These are phyloP conservation scores for Scylla paramamosain DNA, from an alignment of 1,140 invertebrate genomes.

Conservation along the genomic window DNA sequence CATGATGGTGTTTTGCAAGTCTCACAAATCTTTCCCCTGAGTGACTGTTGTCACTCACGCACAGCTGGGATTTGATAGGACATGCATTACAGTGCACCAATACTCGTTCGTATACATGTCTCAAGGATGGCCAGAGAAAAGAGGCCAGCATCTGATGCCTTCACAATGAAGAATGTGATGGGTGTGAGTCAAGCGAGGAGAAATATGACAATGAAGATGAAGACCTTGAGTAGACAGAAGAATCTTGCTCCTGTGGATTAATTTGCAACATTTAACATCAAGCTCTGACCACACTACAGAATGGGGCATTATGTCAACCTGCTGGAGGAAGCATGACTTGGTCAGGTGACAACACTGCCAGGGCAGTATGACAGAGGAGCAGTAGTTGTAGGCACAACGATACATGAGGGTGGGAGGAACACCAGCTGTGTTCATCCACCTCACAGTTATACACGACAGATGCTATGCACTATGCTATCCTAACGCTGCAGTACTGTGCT, in stretches of 20 bases:
- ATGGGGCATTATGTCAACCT: background rate
- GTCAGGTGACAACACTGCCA: background rate
- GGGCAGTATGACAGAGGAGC: background rate
- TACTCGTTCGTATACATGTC: background rate
- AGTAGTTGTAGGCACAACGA: background rate
- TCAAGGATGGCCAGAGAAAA: background rate
- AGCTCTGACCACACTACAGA: background rate
- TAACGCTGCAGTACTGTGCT: background rate
- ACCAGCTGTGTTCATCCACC: background rate
- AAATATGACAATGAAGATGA: background rate
- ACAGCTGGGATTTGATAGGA: no score
- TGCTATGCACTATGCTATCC: background rate
- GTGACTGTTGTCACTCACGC: no score
- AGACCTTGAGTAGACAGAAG: background rate
- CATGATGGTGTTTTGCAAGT: no score
- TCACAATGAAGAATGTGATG: background rate
- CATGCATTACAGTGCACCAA: no score
- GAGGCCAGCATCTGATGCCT: background rate
- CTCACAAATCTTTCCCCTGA: no score
- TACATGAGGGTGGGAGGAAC: constrained; percentile 19
- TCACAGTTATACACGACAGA: constrained; percentile 14
- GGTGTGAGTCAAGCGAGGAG: background rate
- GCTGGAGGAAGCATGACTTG: background rate
- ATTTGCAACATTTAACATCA: constrained; percentile 10
- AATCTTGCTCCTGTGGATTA: background rate